phyloP scores from a whole-genome alignment of 2,797 vertebrate genomes.

The Heliangelus exortis region DNA sequence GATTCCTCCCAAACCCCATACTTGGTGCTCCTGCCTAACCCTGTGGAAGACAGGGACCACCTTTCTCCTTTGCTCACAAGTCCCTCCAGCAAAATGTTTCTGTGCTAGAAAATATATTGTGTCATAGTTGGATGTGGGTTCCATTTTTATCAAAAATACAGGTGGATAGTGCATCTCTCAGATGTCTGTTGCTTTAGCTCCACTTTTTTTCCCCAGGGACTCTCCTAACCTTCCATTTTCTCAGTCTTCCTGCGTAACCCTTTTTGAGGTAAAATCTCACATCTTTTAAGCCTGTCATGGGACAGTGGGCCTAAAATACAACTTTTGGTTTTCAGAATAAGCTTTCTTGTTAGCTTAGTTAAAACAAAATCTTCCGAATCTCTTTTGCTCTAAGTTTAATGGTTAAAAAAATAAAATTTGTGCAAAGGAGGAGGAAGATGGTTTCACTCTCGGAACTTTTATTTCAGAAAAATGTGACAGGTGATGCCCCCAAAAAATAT shows the following conservation, averaged over 20 bases:
- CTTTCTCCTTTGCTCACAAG: neutral
- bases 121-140: neutral
- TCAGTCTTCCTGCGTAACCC: neutral
- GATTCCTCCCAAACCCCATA: neutral
- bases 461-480: neutral
- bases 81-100: neutral
- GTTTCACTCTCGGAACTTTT: neutral
- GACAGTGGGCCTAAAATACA: neutral
- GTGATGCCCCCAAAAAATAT: neutral
- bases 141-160: neutral
- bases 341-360: neutral
- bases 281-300: neutral
- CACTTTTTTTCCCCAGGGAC: neutral
- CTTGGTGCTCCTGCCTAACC: neutral
- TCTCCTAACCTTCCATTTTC: neutral
- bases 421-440: neutral
- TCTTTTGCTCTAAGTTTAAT: neutral
- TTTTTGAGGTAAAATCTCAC: neutral
- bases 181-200: neutral
- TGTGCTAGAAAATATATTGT: neutral
- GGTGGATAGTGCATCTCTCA: fast-evolving
- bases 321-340: neutral
- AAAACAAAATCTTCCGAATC: neutral
- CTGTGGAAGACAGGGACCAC: neutral
- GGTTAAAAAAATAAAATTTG: neutral